Evolutionary conservation across 2,113 vertebrate genomes (phyloP).

Genomic region (Paedocypris sp.): DNA sequence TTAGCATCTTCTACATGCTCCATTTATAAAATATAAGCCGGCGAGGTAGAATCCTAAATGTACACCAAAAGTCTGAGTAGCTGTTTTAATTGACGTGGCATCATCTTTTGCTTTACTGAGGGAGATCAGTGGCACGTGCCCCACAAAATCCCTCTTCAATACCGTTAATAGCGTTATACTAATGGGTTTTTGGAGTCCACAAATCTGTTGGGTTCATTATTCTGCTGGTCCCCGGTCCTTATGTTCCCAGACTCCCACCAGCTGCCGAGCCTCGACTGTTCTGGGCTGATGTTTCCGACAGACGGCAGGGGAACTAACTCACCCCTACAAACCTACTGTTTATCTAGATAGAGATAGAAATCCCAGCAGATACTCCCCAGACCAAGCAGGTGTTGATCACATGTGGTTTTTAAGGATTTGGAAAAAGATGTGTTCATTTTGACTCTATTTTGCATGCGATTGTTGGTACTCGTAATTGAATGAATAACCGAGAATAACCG

Average conservation of each 20-base stretch:
- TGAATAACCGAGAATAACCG: too few relatives aligned
- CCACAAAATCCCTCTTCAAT: neutral
- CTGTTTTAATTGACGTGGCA: neutral
- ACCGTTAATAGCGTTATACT: constrained; percentile 27
- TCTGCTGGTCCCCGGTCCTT: constrained; percentile 31
- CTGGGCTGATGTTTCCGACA: constrained; percentile 39
- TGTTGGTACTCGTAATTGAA: too few relatives aligned
- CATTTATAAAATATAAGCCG: neutral
- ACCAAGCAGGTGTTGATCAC: constrained; percentile 46
- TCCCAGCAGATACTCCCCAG: constrained; percentile 43
- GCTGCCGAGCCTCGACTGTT: constrained; percentile 41
- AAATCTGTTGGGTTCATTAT: constrained; percentile 41
- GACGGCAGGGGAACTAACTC: constrained; percentile 32
- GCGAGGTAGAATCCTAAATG: neutral
- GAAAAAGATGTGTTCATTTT: constrained; percentile 44
- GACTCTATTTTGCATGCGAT: constrained; percentile 35
- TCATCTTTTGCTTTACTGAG: neutral
- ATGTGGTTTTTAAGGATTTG: constrained; percentile 29
- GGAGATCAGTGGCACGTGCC: neutral
- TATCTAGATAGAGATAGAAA: constrained; percentile 49
- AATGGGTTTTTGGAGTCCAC: constrained; percentile 38
- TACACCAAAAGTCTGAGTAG: neutral
- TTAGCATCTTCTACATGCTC: constrained; percentile 1
- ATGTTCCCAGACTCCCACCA: constrained; percentile 41
- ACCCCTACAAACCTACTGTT: constrained; percentile 41